These are phyloP conservation scores for Priocnemis perturbator DNA, from an alignment of 2,888 invertebrate species.

Conservation along the genomic window DNA sequence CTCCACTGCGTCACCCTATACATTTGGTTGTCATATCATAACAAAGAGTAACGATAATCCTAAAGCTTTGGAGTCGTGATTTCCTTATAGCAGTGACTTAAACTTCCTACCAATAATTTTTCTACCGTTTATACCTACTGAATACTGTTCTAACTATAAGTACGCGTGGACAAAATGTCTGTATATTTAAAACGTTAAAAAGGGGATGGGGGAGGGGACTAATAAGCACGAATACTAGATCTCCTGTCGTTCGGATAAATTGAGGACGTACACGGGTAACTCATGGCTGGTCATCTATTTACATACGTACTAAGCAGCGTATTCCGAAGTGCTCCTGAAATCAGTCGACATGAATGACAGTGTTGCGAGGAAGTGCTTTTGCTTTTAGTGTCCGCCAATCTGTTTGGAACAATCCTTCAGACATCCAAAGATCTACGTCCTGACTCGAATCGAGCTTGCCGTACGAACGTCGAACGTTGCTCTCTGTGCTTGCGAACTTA, in stretches of 20 bases:
- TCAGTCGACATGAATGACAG: constrained; percentile 7
- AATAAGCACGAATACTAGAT: constrained; percentile 56
- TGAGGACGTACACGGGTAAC: constrained; percentile 56
- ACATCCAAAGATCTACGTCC: no score
- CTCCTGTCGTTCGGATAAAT: constrained; percentile 43
- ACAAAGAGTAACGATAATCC: constrained; percentile 69
- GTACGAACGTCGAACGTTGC: no score
- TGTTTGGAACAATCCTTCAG: not conserved
- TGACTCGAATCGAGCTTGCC: no score
- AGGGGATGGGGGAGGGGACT: constrained; percentile 34
- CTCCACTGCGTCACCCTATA: constrained; percentile 52
- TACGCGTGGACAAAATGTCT: constrained; percentile 64
- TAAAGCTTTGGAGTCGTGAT: constrained; percentile 73
- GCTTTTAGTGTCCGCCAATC: not conserved
- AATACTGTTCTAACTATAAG: constrained; percentile 74
- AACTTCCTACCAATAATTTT: constrained; percentile 46
- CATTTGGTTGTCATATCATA: constrained; percentile 47
- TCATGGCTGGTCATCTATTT: constrained; percentile 54
- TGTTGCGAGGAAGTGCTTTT: constrained; percentile 4
- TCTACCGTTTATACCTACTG: constrained; percentile 59
- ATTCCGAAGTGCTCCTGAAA: constrained; percentile 48
- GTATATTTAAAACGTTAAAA: constrained; percentile 52
- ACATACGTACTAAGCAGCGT: constrained; percentile 56
- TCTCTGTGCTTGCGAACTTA: constrained; percentile 22
- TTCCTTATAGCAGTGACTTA: constrained; percentile 61